A percentile compares a stretch with the other conserved stretches of the same genome.
phyloP scores from a whole-genome alignment of 2,888 invertebrate genomes.

The Hoplodrina ambigua region DNA sequence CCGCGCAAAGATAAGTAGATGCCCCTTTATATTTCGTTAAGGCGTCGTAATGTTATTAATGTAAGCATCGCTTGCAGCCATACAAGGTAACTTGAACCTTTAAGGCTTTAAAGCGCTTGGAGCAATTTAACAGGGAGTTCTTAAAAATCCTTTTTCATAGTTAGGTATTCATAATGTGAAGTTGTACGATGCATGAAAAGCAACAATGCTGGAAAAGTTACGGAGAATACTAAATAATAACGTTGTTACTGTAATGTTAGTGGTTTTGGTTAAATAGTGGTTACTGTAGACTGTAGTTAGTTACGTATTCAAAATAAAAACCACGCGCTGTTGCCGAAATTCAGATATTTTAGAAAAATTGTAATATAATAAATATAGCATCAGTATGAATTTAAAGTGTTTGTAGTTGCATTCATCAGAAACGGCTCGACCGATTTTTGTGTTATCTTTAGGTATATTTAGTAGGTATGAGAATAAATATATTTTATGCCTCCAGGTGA shows the following conservation, averaged over 20 bases:
- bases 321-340: background rate
- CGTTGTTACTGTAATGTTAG: slow-evolving; percentile 14
- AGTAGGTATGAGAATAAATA: too few species aligned
- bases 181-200: slow-evolving; percentile 9
- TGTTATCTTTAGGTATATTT: too few species aligned
- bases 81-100: slow-evolving; percentile 35
- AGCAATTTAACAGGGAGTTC: slow-evolving; percentile 26
- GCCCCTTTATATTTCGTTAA: slow-evolving; percentile 26
- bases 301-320: slow-evolving; percentile 12
- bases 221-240: slow-evolving; percentile 45
- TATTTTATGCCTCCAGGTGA: too few species aligned
- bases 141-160: slow-evolving; percentile 25
- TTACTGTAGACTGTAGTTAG: background rate
- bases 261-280: slow-evolving; percentile 4
- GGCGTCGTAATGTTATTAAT: slow-evolving; percentile 38
- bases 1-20: slow-evolving; percentile 20
- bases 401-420: too few species aligned
- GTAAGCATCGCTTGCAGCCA: slow-evolving; percentile 20
- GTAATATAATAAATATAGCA: too few species aligned
- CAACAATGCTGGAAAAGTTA: slow-evolving; percentile 41
- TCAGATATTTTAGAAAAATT: background rate
- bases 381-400: too few species aligned
- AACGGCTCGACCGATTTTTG: too few species aligned
- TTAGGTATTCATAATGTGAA: slow-evolving; percentile 32
- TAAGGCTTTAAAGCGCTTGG: slow-evolving; percentile 29